Conservation (phyloP, 2,797 vertebrate genomes). For the Trematomus bernacchii region DNA sequence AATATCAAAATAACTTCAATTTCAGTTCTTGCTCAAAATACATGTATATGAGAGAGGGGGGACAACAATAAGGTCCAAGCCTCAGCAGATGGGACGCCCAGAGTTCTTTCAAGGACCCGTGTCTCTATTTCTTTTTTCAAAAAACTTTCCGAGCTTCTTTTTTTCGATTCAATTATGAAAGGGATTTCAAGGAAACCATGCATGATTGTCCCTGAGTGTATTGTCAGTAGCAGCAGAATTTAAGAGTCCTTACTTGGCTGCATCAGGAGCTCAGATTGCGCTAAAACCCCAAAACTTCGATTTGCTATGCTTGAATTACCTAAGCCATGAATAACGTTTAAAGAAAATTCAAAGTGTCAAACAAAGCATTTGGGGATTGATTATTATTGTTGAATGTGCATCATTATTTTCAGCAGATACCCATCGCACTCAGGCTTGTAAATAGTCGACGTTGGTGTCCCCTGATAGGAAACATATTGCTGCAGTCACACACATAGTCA, state of each 20-base stretch:
- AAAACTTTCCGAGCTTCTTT: too few relatives aligned
- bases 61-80: too few relatives aligned
- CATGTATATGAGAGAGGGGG: too few relatives aligned
- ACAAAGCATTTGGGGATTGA: conserved; percentile 4
- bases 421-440: conserved; percentile 12
- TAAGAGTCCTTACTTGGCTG: conserved; percentile 4
- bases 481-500: conserved; percentile 34
- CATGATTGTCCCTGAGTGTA: neutral
- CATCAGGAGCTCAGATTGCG: conserved; percentile 9
- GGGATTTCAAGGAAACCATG: too few relatives aligned
- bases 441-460: conserved; percentile 16
- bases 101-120: too few relatives aligned
- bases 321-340: conserved; percentile 27
- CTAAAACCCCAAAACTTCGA: conserved; percentile 10
- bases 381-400: conserved; percentile 14
- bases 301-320: conserved; percentile 30
- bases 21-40: too few relatives aligned
- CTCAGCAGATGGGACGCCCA: too few relatives aligned
- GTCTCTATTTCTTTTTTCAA: too few relatives aligned
- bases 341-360: conserved; percentile 25
- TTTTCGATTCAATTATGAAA: too few relatives aligned
- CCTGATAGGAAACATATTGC: conserved; percentile 26
- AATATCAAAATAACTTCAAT: too few relatives aligned
- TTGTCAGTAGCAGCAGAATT: conserved; percentile 14
- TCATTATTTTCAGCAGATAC: conserved; percentile 17